These are phyloP conservation scores for Eulithis prunata DNA, from an alignment of 2,888 invertebrate species.

Conservation along the genomic window DNA sequence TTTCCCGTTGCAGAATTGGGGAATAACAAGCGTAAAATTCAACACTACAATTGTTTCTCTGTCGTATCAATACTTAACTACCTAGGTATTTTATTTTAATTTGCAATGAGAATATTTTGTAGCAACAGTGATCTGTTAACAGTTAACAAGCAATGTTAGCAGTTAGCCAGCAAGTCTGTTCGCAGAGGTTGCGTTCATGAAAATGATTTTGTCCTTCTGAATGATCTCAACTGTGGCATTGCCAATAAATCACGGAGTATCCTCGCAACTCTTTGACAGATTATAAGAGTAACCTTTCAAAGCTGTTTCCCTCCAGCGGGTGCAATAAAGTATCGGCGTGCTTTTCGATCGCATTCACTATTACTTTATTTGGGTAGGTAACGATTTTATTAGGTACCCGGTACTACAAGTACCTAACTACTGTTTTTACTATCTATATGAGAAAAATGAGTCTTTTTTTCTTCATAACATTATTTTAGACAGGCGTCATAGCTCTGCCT, in stretches of 20 bases:
- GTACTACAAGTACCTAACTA: no score
- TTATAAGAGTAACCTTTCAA: constrained; percentile 26
- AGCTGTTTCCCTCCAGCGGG: constrained; percentile 29
- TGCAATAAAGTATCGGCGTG: constrained; percentile 39
- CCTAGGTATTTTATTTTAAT: no score
- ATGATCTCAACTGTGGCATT: constrained; percentile 39
- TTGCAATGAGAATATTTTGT: neutral
- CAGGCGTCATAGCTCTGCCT: no score
- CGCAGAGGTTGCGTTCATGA: neutral
- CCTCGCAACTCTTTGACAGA: constrained; percentile 33
- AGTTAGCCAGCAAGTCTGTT: neutral
- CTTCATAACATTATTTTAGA: no score
- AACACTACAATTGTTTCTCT: neutral
- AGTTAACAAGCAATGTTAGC: neutral
- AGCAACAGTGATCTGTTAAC: no score
- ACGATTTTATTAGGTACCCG: no score
- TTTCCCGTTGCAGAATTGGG: constrained; percentile 5
- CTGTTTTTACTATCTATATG: no score
- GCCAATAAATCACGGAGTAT: constrained; percentile 47
- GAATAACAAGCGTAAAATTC: constrained; percentile 5
- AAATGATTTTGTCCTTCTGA: constrained; percentile 11
- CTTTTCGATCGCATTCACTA: constrained; percentile 34
- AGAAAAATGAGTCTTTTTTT: no score
- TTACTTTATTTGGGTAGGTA: no score
- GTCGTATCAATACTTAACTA: neutral